Conservation (phyloP, 2,113 vertebrate genomes). For the Sarotherodon lohbergeri region DNA sequence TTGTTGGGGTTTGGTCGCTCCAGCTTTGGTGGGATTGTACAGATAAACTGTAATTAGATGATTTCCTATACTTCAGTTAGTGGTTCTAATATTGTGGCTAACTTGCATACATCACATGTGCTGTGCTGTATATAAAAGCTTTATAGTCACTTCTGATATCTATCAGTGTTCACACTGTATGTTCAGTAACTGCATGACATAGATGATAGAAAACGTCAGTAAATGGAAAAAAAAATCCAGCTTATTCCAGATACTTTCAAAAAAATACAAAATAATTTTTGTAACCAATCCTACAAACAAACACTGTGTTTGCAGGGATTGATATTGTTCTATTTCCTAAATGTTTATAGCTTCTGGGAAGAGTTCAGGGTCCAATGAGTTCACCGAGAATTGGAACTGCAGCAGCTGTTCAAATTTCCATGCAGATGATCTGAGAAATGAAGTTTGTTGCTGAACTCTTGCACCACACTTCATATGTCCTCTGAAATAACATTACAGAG, state of each 20-base stretch:
- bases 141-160: not conserved
- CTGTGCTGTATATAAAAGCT: not conserved
- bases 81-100: not conserved
- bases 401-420: not conserved
- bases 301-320: not conserved
- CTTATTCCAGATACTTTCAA: not conserved
- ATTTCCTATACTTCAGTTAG: not conserved
- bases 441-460: not conserved
- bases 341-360: not conserved
- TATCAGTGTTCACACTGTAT: rapidly evolving
- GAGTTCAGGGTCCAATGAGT: not conserved
- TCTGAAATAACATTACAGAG: constrained; percentile 14
- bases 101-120: not conserved
- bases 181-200: not conserved
- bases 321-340: not conserved
- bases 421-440: not conserved
- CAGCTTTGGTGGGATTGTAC: not conserved
- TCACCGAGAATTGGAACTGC: not conserved
- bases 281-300: not conserved
- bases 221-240: not conserved
- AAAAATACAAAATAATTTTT: not conserved
- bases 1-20: not conserved
- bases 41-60: not conserved
- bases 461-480: constrained; percentile 4
- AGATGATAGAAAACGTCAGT: not conserved